Percentiles rank a stretch among this genome's conserved stretches.
These are phyloP conservation scores for Eueides isabella DNA, from an alignment of 1,140 invertebrate species.

Conservation along the genomic window DNA sequence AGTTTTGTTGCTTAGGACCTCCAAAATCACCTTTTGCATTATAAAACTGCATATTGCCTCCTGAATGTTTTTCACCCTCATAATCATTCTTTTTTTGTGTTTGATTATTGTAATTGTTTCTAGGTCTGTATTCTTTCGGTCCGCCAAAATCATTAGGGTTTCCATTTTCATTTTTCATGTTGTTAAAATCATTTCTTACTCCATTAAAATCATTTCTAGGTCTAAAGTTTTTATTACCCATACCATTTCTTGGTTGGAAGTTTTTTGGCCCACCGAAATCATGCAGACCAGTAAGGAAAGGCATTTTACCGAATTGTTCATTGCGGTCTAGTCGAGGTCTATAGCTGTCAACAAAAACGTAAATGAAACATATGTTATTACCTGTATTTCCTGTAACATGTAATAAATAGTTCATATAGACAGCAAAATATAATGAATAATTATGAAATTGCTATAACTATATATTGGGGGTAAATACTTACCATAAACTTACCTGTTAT, in stretches of 20 bases:
- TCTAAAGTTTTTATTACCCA: conserved; percentile 74
- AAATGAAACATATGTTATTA: not conserved
- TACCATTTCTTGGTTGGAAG: conserved; percentile 77
- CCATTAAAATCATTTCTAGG: conserved; percentile 80
- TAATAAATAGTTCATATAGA: not conserved
- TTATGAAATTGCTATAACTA: not conserved
- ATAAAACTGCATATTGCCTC: conserved; percentile 77
- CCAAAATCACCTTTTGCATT: conserved; percentile 77
- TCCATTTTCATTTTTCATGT: conserved; percentile 77
- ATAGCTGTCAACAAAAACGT: conserved; percentile 60
- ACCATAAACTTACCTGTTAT: not conserved
- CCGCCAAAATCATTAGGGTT: conserved; percentile 77
- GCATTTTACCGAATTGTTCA: conserved; percentile 84
- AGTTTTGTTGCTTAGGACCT: conserved; percentile 74
- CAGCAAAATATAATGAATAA: not conserved
- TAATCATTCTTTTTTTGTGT: conserved; percentile 69
- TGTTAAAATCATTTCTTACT: conserved; percentile 83
- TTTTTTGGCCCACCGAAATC: conserved; percentile 82
- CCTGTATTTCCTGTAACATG: not conserved
- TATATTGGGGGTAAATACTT: not conserved
- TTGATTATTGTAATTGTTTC: conserved; percentile 83
- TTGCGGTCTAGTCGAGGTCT: conserved; percentile 83
- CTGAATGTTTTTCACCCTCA: conserved; percentile 73
- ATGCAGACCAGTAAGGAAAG: conserved; percentile 72
- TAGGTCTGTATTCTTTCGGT: conserved; percentile 75